phyloP scores from a whole-genome alignment of 2,113 vertebrate genomes.

The Peromyscus californicus region DNA sequence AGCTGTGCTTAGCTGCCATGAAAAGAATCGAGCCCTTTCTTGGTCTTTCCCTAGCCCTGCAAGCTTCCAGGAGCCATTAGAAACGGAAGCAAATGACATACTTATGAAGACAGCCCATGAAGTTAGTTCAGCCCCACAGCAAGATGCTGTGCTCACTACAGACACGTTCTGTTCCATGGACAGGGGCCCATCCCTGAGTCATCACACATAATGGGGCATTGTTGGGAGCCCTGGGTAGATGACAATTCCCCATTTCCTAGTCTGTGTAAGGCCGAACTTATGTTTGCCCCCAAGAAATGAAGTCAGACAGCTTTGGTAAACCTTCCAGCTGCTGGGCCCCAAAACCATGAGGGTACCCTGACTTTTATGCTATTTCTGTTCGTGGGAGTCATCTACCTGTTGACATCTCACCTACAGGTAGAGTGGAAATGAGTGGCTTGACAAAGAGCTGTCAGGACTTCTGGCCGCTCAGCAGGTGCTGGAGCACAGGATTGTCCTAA shows the following conservation, averaged over 20 bases:
- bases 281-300: slow-evolving; percentile 86
- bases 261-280: slow-evolving; percentile 85
- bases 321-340: slow-evolving; percentile 78
- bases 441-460: neutral
- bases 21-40: slow-evolving; percentile 76
- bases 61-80: slow-evolving; percentile 77
- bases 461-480: neutral
- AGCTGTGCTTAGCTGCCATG: slow-evolving; percentile 48
- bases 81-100: slow-evolving; percentile 81
- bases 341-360: slow-evolving; percentile 67
- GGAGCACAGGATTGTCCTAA: neutral
- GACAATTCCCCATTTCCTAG: slow-evolving; percentile 87
- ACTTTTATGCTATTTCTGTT: slow-evolving; percentile 70
- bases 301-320: slow-evolving; percentile 85
- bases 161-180: slow-evolving; percentile 87
- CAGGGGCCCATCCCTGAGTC: slow-evolving; percentile 88
- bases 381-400: neutral
- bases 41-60: slow-evolving; percentile 78
- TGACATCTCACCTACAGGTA: neutral
- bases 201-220: slow-evolving; percentile 89
- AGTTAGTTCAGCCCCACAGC: slow-evolving; percentile 86
- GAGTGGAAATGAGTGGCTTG: neutral
- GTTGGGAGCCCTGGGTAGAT: slow-evolving; percentile 87
- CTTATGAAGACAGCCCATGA: slow-evolving; percentile 83
- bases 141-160: slow-evolving; percentile 83